These are phyloP conservation scores for Pristionchus mayeri DNA, from an alignment of 2,888 invertebrate species.

Conservation along the genomic window DNA sequence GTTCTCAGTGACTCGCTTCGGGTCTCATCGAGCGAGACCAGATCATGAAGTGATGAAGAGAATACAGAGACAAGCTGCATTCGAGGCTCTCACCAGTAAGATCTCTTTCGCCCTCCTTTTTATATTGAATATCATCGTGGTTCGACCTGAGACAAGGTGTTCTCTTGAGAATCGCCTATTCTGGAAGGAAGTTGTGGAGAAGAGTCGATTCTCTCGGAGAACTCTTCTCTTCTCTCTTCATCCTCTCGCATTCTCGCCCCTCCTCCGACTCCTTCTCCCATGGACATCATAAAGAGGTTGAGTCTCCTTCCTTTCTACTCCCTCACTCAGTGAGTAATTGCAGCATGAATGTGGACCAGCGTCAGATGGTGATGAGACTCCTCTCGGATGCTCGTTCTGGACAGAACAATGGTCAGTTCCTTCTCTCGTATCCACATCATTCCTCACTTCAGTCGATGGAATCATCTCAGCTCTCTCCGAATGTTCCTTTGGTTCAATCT, in stretches of 20 bases:
- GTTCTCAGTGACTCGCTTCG: constrained; percentile 50
- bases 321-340: no score
- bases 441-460: not conserved
- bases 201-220: constrained; percentile 34
- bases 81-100: constrained; percentile 39
- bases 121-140: not conserved
- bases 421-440: not conserved
- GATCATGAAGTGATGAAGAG: constrained; percentile 50
- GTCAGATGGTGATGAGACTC: constrained; percentile 27
- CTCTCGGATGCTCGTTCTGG: constrained; percentile 40
- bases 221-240: constrained; percentile 31
- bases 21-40: constrained; percentile 42
- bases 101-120: not conserved
- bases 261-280: not conserved
- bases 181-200: not conserved
- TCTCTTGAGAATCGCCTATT: constrained; percentile 1
- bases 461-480: constrained; percentile 21
- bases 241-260: not conserved
- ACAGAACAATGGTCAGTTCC: constrained; percentile 7
- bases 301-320: no score
- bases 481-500: constrained; percentile 7
- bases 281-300: constrained; percentile 40
- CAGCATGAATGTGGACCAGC: constrained; percentile 38
- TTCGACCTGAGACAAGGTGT: not conserved
- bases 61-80: constrained; percentile 49